Conservation (phyloP, 2,113 vertebrate genomes). For the Ptilonorhynchus violaceus region DNA sequence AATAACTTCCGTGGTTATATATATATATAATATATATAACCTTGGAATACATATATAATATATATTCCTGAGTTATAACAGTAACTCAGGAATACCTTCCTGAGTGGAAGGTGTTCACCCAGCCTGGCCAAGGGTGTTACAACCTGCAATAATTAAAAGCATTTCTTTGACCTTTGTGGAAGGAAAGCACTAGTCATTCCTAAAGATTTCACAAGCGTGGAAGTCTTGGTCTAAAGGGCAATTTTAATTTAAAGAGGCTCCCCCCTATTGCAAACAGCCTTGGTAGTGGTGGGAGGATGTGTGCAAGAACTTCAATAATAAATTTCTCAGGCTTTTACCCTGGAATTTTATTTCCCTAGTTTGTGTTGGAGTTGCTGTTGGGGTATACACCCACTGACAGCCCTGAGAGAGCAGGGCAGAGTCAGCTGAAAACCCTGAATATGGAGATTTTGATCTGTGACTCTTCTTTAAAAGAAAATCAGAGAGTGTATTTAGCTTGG, state of each 20-base stretch:
- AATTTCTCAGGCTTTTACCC: neutral
- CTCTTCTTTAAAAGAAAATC: neutral
- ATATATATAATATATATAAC: too few species aligned
- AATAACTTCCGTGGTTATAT: too few species aligned
- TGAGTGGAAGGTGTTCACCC: neutral
- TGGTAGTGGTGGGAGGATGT: neutral
- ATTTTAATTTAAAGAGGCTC: neutral
- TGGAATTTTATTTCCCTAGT: neutral
- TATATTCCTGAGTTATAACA: too few species aligned
- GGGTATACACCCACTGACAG: neutral
- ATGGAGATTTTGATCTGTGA: neutral
- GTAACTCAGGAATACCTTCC: too few species aligned
- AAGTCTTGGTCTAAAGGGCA: neutral
- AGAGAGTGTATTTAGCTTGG: neutral
- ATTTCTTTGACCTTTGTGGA: neutral
- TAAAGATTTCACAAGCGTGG: neutral
- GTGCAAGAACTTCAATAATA: neutral
- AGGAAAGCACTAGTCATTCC: neutral
- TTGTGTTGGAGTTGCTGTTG: neutral
- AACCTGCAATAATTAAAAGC: neutral
- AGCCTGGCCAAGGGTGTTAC: neutral
- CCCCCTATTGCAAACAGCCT: fast-evolving
- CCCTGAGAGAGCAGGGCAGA: neutral
- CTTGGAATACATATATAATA: too few species aligned
- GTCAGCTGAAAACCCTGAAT: neutral